Evolutionary conservation across 2,888 invertebrate genomes (phyloP), one percentile per base, ranked within the genome.

Genomic region (Endomychus coccineus): DNA sequence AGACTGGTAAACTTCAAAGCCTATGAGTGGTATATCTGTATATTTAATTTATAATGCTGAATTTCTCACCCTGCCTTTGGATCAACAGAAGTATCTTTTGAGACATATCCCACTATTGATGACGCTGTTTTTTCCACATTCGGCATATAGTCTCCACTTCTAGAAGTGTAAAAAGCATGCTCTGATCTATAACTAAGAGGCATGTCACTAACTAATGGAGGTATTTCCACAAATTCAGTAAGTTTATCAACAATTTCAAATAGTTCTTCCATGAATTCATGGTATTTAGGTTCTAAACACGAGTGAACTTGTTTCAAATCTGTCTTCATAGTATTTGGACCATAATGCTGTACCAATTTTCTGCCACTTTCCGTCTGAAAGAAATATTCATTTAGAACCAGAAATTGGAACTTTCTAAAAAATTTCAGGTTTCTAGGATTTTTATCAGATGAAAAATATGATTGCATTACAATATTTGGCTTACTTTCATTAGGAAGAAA

Each of bases 331-430:
- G 56, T 57, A 19, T 57, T 55, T 21, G 68, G 58, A 4, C 74
- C 73, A 54, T 70, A 61, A 50, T 76, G 73, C 50, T 61, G 69
- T 9, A 66, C 64, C 44, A 77, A 64, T 31, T 67, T 67, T 38
- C 59, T 58, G 6, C 76, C 76, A 45, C 68, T 61, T 55, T 73
- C 67, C 23, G 70, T 72, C 75, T 75, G 58, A 50, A 70, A 66
- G n/a, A n/a, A n/a, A n/a, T n/a, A n/a, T n/a, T n/a, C n/a, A n/a
- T n/a, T n/a, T n/a, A n/a, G n/a, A n/a, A n/a, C n/a, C n/a, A n/a
- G n/a, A n/a, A n/a, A n/a, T n/a, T n/a, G n/a, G n/a, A n/a, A n/a
- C n/a, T n/a, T n/a, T n/a, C n/a, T n/a, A n/a, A n/a, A n/a, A n/a
- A n/a, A n/a, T n/a, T n/a, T n/a, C n/a, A n/a, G n/a, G n/a, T n/a